Percentiles rank a stretch among this genome's conserved stretches.
Evolutionary conservation across 2,113 vertebrate genomes (phyloP).

Genomic region (Microtus richardsoni): DNA sequence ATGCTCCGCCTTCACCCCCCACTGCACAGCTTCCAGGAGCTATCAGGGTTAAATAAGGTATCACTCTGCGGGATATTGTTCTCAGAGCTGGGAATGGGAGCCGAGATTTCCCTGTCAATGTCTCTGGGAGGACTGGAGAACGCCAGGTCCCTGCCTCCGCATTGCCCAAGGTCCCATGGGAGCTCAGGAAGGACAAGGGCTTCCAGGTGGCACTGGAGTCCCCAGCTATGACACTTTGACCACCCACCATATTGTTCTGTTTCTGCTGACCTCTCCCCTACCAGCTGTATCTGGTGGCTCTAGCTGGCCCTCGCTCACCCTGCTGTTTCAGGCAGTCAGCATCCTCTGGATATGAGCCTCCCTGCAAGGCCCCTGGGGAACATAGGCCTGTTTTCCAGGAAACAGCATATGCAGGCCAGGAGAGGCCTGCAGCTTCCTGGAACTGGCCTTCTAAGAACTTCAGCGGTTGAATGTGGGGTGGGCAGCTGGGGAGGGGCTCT

Average conservation of each 20-base stretch:
- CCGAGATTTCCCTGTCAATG: neutral
- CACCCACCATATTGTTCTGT: rapidly evolving
- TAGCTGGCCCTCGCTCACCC: neutral
- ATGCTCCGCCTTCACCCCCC: neutral
- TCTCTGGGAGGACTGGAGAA: neutral
- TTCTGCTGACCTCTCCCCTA: too few relatives aligned
- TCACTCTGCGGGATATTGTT: too few relatives aligned
- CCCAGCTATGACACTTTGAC: neutral
- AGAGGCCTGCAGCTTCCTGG: neutral
- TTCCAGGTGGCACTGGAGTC: neutral
- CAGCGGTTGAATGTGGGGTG: neutral
- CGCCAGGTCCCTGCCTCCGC: too few relatives aligned
- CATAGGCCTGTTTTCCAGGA: conserved; percentile 53
- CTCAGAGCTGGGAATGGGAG: too few relatives aligned
- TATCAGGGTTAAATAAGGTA: rapidly evolving
- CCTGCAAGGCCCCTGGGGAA: neutral
- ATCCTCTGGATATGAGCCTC: neutral
- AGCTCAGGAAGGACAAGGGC: neutral
- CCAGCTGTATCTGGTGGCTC: neutral
- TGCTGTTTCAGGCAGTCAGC: neutral
- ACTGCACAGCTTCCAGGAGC: rapidly evolving
- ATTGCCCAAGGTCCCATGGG: neutral
- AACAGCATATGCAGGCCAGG: neutral
- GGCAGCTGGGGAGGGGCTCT: neutral
- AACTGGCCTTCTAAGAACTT: neutral